A percentile compares a stretch with the other conserved stretches of the same genome.
Evolutionary conservation across 2,888 invertebrate species (phyloP).

Genomic region (Pimpla rufipes): DNA sequence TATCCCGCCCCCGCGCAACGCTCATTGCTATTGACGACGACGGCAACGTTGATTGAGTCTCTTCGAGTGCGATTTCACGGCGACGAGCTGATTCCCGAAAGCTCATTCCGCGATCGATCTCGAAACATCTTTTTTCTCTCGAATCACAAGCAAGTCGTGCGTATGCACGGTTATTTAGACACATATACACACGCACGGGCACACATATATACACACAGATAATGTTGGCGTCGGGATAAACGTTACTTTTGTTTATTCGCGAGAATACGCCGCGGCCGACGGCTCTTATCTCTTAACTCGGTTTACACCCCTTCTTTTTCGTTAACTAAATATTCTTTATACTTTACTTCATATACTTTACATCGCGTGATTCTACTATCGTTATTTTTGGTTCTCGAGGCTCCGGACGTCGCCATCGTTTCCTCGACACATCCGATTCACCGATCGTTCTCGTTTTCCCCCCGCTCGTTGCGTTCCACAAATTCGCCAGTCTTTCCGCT

Average conservation of each 20-base stretch:
- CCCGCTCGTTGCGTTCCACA: not conserved
- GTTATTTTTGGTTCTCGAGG: slow-evolving; percentile 59
- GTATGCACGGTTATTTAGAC: slow-evolving; percentile 61
- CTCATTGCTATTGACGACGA: slow-evolving; percentile 46
- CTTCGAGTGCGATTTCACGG: slow-evolving; percentile 18
- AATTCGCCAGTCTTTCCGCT: slow-evolving; percentile 9
- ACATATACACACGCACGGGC: slow-evolving; percentile 65
- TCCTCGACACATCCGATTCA: slow-evolving; percentile 20
- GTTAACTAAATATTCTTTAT: not conserved
- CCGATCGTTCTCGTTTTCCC: not conserved
- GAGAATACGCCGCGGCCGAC: slow-evolving; percentile 23
- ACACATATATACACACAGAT: slow-evolving; percentile 63
- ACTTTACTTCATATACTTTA: slow-evolving; percentile 51
- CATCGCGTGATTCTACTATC: slow-evolving; percentile 59
- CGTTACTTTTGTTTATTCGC: slow-evolving; percentile 20
- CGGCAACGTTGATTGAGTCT: slow-evolving; percentile 37
- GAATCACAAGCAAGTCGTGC: slow-evolving; percentile 45
- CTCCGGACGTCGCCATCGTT: slow-evolving; percentile 49
- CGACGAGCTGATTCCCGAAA: not conserved
- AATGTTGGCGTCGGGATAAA: slow-evolving; percentile 54
- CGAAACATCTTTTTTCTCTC: slow-evolving; percentile 37
- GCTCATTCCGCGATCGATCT: slow-evolving; percentile 17
- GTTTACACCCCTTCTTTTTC: not conserved
- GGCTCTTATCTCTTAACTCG: slow-evolving; percentile 1
- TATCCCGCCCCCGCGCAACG: slow-evolving; percentile 66